Base-by-base conservation (phyloP, 2,888 invertebrate species). In the Spodoptera exigua region DNA sequence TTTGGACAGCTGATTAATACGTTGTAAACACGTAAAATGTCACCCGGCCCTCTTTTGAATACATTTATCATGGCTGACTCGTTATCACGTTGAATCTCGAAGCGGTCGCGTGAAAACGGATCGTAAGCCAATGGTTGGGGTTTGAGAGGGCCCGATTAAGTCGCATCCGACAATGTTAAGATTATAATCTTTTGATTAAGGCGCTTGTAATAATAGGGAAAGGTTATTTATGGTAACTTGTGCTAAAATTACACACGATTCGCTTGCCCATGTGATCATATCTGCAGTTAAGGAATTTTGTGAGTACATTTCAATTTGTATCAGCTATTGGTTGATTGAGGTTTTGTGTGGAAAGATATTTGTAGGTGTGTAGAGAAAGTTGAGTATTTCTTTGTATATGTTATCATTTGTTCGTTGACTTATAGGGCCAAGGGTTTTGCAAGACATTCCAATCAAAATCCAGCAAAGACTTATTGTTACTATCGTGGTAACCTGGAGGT, bases 161-260 rank as follows among this genome's bases (percentile, higher is more conserved):
- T 86, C 82, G 87, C 86, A 81, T 80, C 84, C 80, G 83, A 83
- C 86, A 85, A 85, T 89, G 89, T 89, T 88, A 84, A 91, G 93
- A 93, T 93, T 86, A 87, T 90, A 93, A 93, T 92, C 92, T 91
- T 92, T 93, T 92, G 92, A 93, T 93, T 91, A 92, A 91, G 88
- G 88, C 86, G 84, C 88, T 84, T 88, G 90, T 91, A 92, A 92
- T 92, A 91, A 92, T 87, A 91, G 86, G 83, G 85, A 73, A 76
- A 54, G 82, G 86, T 89, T 89, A 91, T 92, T 92, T 92, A 92
- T 91, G 84, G 83, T 75, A 81, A 82, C 83, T 76, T 75, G 64
- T 78, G 83, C 79, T 84, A 79, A 84, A 86, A 86, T 87, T 85
- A 86, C 83, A 78, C 76, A 76, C 74, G 79, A 82, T 76, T 76